A percentile compares a stretch with the other conserved stretches of the same genome.
Evolutionary conservation across 2,888 invertebrate species (phyloP).

Genomic region (Leucoma salicis): DNA sequence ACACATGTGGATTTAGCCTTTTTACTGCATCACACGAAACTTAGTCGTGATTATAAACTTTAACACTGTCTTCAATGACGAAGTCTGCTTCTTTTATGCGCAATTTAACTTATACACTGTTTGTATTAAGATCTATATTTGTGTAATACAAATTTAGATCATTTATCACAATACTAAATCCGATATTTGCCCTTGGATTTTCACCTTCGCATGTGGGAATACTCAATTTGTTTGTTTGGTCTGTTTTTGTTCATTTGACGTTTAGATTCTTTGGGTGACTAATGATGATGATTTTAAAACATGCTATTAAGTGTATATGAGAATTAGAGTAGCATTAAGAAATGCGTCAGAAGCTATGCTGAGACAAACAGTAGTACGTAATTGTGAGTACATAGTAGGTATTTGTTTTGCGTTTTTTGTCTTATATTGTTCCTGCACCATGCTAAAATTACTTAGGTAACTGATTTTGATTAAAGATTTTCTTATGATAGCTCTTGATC

Average conservation of each 20-base stretch:
- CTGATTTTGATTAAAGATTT: too few species aligned
- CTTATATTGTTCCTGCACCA: too few species aligned
- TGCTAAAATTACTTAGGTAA: too few species aligned
- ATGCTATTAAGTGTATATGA: slow-evolving; percentile 22
- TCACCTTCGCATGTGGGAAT: slow-evolving; percentile 80
- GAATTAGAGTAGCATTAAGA: background rate
- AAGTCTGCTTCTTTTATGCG: slow-evolving; percentile 35
- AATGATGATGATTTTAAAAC: slow-evolving; percentile 62
- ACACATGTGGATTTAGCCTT: slow-evolving; percentile 69
- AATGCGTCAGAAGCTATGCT: too few species aligned
- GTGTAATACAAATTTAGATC: slow-evolving; percentile 32
- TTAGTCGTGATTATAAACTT: slow-evolving; percentile 62
- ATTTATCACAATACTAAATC: slow-evolving; percentile 67
- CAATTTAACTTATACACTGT: slow-evolving; percentile 33
- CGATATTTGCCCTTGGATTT: slow-evolving; percentile 76
- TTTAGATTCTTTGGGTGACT: slow-evolving; percentile 67
- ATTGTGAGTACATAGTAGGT: too few species aligned
- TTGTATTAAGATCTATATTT: slow-evolving; percentile 37
- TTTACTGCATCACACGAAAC: slow-evolving; percentile 66
- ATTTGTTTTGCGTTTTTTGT: too few species aligned
- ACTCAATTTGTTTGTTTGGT: slow-evolving; percentile 76
- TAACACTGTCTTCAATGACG: slow-evolving; percentile 58
- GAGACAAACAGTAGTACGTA: too few species aligned
- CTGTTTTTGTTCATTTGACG: slow-evolving; percentile 81
- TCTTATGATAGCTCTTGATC: too few species aligned